A percentile compares a stretch with the other conserved stretches of the same genome.
Evolutionary conservation across 2,797 vertebrate genomes (phyloP).

Genomic region (Poeciliopsis gracilis): DNA sequence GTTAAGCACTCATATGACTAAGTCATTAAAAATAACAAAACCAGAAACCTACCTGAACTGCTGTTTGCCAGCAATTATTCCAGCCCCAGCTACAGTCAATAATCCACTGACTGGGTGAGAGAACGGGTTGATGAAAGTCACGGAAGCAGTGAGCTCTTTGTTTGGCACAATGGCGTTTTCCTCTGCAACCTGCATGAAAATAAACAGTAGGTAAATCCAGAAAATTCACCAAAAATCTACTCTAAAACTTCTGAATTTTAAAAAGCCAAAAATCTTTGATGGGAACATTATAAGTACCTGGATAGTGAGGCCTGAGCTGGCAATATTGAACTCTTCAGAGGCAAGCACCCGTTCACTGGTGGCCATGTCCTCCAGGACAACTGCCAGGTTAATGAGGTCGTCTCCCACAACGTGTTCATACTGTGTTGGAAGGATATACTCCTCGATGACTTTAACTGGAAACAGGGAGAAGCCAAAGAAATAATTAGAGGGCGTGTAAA

Average conservation of each 20-base stretch:
- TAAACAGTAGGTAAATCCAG: neutral
- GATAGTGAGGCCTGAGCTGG: conserved; percentile 66
- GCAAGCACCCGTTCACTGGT: conserved; percentile 66
- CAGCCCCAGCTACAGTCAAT: conserved; percentile 68
- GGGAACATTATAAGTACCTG: conserved; percentile 61
- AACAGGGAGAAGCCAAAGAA: neutral
- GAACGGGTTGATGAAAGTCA: conserved; percentile 76
- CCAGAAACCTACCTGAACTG: conserved; percentile 60
- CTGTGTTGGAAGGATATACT: conserved; percentile 69
- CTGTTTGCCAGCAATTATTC: conserved; percentile 65
- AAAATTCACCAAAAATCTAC: neutral
- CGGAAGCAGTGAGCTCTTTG: conserved; percentile 51
- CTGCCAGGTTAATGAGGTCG: conserved; percentile 79
- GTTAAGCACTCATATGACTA: neutral
- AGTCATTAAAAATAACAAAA: neutral
- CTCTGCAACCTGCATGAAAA: conserved; percentile 63
- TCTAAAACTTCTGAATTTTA: neutral
- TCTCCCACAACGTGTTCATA: conserved; percentile 68
- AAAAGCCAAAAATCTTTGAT: neutral
- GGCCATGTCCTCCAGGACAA: conserved; percentile 73
- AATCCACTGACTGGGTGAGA: conserved; percentile 66
- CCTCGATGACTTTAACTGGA: conserved; percentile 64
- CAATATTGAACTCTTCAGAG: conserved; percentile 79
- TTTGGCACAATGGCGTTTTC: conserved; percentile 29
- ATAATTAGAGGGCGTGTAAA: neutral